Conservation (phyloP, 2,113 vertebrate species). For the Osmerus eperlanus region DNA sequence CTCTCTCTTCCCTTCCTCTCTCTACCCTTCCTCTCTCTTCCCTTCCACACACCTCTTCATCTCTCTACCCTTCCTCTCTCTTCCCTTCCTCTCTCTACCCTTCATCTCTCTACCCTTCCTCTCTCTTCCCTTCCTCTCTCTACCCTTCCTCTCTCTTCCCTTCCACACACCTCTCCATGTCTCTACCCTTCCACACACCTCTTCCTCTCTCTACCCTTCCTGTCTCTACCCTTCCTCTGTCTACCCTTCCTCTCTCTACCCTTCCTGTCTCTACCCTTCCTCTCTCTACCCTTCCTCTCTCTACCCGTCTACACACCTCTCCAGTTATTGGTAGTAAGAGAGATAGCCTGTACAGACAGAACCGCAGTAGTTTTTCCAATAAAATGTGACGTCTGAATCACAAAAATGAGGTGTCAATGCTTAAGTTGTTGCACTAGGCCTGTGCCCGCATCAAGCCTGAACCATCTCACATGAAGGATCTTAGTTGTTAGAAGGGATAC, state of each 20-base stretch:
- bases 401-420: no score
- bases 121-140: not conserved
- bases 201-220: not conserved
- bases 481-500: not conserved
- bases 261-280: not conserved
- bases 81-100: not conserved
- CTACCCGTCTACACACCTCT: not conserved
- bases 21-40: not conserved
- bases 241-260: no score
- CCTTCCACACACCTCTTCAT: no score
- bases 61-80: not conserved
- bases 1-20: not conserved
- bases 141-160: no score
- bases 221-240: not conserved
- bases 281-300: not conserved
- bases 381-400: not conserved
- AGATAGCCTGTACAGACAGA: not conserved
- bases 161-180: not conserved
- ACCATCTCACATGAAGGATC: not conserved
- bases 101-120: not conserved
- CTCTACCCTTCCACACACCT: not conserved
- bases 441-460: no score
- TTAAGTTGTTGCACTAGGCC: no score
- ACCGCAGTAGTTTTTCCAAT: not conserved
- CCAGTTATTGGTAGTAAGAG: not conserved